A percentile compares a stretch with the other conserved stretches of the same genome.
These are phyloP conservation scores for Pseudorectes ferrugineus DNA, from an alignment of 2,113 vertebrate species.

Conservation along the genomic window DNA sequence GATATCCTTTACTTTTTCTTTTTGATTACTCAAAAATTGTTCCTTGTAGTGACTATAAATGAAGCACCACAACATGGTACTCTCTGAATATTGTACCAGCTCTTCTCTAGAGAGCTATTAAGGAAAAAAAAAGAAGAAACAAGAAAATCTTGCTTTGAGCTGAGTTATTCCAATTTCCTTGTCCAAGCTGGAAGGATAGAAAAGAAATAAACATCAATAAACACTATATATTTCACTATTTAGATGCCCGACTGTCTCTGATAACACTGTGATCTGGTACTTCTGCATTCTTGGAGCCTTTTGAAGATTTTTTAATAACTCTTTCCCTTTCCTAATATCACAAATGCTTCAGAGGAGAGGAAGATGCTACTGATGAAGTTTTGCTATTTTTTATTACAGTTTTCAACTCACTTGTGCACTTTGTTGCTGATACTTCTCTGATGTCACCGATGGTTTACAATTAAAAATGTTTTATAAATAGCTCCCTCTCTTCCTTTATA, in stretches of 20 bases:
- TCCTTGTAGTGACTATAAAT: not conserved
- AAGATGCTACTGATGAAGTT: not conserved
- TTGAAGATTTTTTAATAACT: not conserved
- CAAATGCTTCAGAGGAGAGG: not conserved
- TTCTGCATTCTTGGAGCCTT: not conserved
- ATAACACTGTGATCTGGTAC: not conserved
- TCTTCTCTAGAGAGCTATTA: not conserved
- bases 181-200: not conserved
- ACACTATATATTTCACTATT: not conserved
- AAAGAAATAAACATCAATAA: not conserved
- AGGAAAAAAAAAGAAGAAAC: not conserved
- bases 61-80: not conserved
- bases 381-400: not conserved
- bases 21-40: not conserved
- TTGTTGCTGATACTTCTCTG: not conserved
- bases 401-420: not conserved
- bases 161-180: not conserved
- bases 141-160: not conserved
- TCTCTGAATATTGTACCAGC: not conserved
- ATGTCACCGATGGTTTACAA: not conserved
- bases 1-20: not conserved
- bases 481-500: not conserved
- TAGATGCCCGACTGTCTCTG: not conserved
- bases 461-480: not conserved
- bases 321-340: not conserved